A percentile compares a stretch with the other conserved stretches of the same genome.
Evolutionary conservation across 2,797 vertebrate genomes (phyloP).

Genomic region (Bothrops alternatus): DNA sequence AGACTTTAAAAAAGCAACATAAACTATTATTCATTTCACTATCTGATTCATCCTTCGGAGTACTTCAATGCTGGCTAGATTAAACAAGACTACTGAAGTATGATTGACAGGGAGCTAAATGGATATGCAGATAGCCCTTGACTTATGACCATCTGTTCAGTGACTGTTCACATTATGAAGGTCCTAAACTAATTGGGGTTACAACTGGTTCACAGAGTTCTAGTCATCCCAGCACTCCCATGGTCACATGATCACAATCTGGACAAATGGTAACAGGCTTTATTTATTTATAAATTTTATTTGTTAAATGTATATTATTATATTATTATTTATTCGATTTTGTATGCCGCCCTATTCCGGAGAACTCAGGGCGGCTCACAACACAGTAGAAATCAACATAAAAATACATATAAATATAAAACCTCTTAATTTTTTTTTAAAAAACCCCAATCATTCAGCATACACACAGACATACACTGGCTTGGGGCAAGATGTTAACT

Average conservation of each 20-base stretch:
- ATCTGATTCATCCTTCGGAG: background rate
- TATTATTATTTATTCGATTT: no score
- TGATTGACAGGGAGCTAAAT: background rate
- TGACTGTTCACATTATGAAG: background rate
- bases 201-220: background rate
- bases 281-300: background rate
- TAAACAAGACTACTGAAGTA: background rate
- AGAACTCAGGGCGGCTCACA: no score
- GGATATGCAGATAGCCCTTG: background rate
- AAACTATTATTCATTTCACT: background rate
- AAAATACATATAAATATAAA: no score
- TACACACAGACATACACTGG: no score
- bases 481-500: no score
- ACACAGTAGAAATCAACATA: no score
- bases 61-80: background rate
- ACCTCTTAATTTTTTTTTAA: no score
- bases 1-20: background rate
- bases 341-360: no score
- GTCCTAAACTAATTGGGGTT: background rate
- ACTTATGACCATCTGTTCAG: background rate
- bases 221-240: background rate
- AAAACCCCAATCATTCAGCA: no score
- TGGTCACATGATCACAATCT: background rate
- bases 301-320: no score
- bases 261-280: background rate